These are phyloP conservation scores for Nansenia antarctica DNA, from an alignment of 2,113 vertebrate genomes.

Conservation along the genomic window DNA sequence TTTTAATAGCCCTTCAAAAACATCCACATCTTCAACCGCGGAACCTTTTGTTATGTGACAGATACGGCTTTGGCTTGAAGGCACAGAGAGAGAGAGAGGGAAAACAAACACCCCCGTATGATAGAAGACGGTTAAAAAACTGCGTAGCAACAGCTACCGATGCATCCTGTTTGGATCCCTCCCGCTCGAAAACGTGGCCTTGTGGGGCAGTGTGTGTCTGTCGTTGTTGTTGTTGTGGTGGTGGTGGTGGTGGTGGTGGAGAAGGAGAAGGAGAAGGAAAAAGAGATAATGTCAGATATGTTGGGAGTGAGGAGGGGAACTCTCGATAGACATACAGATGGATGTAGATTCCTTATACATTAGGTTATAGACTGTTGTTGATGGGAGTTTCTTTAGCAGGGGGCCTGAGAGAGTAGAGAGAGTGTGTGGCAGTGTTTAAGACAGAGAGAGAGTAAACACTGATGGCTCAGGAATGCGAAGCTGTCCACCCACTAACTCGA, in stretches of 20 bases:
- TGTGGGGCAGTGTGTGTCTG: too few relatives aligned
- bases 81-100: not conserved
- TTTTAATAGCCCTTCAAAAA: too few relatives aligned
- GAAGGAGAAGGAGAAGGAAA: too few relatives aligned
- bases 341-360: too few relatives aligned
- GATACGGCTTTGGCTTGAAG: too few relatives aligned
- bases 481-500: not conserved
- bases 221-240: too few relatives aligned
- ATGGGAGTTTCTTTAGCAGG: not conserved
- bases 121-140: slow-evolving; percentile 8
- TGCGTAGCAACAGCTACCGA: slow-evolving; percentile 25
- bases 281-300: too few relatives aligned
- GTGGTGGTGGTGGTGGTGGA: too few relatives aligned
- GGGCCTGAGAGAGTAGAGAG: not conserved
- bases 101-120: slow-evolving; percentile 14
- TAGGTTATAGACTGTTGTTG: not conserved
- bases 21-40: too few relatives aligned
- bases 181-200: not conserved
- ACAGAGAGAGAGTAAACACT: slow-evolving; percentile 1
- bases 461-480: not conserved
- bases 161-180: not conserved
- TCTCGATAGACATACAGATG: too few relatives aligned
- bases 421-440: not conserved
- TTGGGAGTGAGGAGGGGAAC: too few relatives aligned
- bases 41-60: too few relatives aligned